Evolutionary conservation across 1,140 invertebrate species (phyloP), one percentile per base, ranked within the genome.

Genomic region (Delia radicum): DNA sequence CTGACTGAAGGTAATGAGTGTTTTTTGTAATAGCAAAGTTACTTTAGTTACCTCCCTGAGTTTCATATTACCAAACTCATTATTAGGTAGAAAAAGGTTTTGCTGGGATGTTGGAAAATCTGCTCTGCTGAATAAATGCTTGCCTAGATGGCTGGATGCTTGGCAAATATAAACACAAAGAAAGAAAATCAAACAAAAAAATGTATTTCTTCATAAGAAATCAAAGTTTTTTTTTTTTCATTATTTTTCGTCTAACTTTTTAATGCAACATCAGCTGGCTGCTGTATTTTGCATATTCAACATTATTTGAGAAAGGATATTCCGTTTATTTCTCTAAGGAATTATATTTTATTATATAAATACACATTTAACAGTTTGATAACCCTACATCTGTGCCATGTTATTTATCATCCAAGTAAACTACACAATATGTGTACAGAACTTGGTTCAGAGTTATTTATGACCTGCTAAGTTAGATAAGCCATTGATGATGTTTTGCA

Each of bases 281-380:
- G n/a, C 65, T 18, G 65, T 37, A 69, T 69, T 69, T 69, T 69
- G 65, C 65, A 69, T 69, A 69, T 69, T 69, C 65, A 69, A 69
- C 65, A 69, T 69, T 69, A 69, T 69, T 69, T 69, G 37, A 69
- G 65, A 69, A 37, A 69, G 65, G 65, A 69, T 69, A 69, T 69
- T 69, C 18, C 7, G n/a, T 69, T 33, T 33, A 67, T 37, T 24
- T 37, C 65, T 69, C 65, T 21, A 69, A 69, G 29, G 65, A 33
- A 69, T 69, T 33, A 33, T 69, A 69, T 5, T 21, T 55, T 55
- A 55, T 21, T 18, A 55, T 21, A 55, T 18, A 21, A 69, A 69
- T 12, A 69, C 29, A 69, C 29, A 24, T 37, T 33, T 69, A 10
- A 24, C 29, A 37, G 65, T 69, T 69, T 4, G 65, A 69, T 37